A percentile compares a stretch with the other conserved stretches of the same genome.
Evolutionary conservation across 2,797 vertebrate species (phyloP).

Genomic region (Bucorvus abyssinicus): DNA sequence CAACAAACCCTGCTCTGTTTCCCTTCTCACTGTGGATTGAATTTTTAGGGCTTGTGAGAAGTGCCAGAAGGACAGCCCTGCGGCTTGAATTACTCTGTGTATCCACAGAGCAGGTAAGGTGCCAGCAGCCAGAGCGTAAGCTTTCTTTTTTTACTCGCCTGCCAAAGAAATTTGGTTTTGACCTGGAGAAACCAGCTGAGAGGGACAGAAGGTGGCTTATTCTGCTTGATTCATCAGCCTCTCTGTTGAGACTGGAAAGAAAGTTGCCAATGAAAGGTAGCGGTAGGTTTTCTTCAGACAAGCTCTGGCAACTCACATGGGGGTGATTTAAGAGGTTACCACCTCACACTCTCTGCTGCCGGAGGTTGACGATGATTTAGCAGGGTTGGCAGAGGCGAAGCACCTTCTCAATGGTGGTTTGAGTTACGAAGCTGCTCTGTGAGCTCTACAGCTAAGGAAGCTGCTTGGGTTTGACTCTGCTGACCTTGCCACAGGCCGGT

Average conservation of each 20-base stretch:
- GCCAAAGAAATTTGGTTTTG: conserved; percentile 3
- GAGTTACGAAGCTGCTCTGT: not conserved
- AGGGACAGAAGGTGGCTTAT: conserved; percentile 26
- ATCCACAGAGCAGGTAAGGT: not conserved
- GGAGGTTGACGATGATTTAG: not conserved
- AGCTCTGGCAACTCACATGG: not conserved
- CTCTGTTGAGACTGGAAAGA: not conserved
- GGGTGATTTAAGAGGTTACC: conserved; percentile 8
- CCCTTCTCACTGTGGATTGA: not conserved
- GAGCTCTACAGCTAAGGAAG: not conserved
- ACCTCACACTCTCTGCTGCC: not conserved
- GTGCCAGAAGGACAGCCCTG: not conserved
- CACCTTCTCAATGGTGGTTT: not conserved
- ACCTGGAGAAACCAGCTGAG: not conserved
- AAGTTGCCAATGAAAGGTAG: not conserved
- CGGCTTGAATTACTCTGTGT: conserved; percentile 11
- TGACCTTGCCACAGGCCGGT: not conserved
- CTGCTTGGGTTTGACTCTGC: not conserved
- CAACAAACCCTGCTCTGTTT: conserved; percentile 11
- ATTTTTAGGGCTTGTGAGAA: not conserved
- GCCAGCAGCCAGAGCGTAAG: not conserved
- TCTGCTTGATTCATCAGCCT: not conserved
- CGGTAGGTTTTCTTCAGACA: conserved; percentile 8
- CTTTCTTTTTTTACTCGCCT: not conserved
- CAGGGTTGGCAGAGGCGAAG: not conserved